phyloP scores from a whole-genome alignment of 2,888 invertebrate species.

The Parnassius apollo region DNA sequence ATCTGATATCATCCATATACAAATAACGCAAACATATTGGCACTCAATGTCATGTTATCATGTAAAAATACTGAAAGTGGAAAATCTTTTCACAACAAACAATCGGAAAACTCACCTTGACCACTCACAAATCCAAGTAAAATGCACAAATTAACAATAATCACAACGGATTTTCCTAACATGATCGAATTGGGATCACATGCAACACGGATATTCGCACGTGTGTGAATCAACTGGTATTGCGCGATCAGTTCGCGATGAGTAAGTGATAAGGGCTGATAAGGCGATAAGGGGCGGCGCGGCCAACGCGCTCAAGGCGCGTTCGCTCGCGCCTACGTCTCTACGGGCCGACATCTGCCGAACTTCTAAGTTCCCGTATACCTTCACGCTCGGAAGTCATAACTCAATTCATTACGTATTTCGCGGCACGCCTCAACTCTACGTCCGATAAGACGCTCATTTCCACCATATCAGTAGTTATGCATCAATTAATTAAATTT shows the following conservation, averaged over 20 bases:
- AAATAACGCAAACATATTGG: not conserved
- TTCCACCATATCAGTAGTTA: conserved; percentile 19
- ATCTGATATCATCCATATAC: not conserved
- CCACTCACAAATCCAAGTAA: conserved; percentile 51
- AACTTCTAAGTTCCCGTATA: conserved; percentile 44
- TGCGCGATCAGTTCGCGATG: conserved; percentile 70
- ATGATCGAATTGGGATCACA: conserved; percentile 55
- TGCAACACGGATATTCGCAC: conserved; percentile 54
- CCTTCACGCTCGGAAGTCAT: conserved; percentile 19
- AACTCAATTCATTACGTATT: conserved; percentile 13
- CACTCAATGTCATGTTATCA: not conserved
- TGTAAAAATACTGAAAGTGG: conserved; percentile 1
- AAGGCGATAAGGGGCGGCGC: conserved; percentile 58
- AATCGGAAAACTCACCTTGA: conserved; percentile 57
- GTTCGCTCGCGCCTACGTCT: conserved; percentile 54
- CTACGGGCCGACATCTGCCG: conserved; percentile 61
- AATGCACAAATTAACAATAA: conserved; percentile 49
- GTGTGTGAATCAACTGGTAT: conserved; percentile 50
- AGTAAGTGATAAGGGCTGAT: conserved; percentile 72
- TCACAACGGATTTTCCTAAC: conserved; percentile 48
- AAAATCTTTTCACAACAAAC: conserved; percentile 17
- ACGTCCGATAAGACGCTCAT: conserved; percentile 18
- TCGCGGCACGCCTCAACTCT: conserved; percentile 14
- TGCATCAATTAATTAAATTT: conserved; percentile 20
- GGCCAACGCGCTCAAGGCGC: conserved; percentile 44